A percentile compares a stretch with the other conserved stretches of the same genome.
These are phyloP conservation scores for Acleris cristana DNA, from an alignment of 2,888 invertebrate species.

Conservation along the genomic window DNA sequence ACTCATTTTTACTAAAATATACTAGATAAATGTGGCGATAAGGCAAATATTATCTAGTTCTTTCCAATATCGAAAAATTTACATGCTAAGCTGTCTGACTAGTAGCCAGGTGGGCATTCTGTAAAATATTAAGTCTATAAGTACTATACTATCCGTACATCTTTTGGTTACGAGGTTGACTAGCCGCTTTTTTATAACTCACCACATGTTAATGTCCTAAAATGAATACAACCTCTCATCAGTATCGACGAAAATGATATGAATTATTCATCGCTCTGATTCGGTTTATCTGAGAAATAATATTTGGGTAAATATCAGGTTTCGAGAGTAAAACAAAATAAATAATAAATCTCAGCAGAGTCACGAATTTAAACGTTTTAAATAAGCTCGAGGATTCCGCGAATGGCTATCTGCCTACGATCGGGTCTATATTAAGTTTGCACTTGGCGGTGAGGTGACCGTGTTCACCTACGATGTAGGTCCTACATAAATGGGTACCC, in stretches of 20 bases:
- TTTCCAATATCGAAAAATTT: no score
- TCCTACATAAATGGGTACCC: slow-evolving; percentile 15
- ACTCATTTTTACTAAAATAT: no score
- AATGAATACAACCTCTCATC: slow-evolving; percentile 40
- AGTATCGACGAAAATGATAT: neutral
- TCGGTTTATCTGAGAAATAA: neutral
- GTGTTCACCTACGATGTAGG: slow-evolving; percentile 8
- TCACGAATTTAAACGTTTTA: slow-evolving; percentile 16
- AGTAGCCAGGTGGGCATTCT: slow-evolving; percentile 15
- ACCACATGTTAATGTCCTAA: slow-evolving; percentile 41
- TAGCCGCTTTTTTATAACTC: slow-evolving; percentile 2
- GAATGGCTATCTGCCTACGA: slow-evolving; percentile 31
- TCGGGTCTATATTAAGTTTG: slow-evolving; percentile 23
- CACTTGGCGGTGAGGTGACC: slow-evolving; percentile 13
- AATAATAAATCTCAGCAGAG: slow-evolving; percentile 2
- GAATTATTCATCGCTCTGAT: slow-evolving; percentile 18
- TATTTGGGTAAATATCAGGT: slow-evolving; percentile 7
- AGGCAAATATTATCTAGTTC: no score
- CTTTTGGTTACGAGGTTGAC: slow-evolving; percentile 14
- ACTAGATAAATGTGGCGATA: no score
- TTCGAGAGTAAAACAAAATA: slow-evolving; percentile 4
- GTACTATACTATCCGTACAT: slow-evolving; percentile 12
- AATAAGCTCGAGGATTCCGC: slow-evolving; percentile 5
- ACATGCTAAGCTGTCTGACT: neutral
- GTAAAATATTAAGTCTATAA: slow-evolving; percentile 5